Conservation (phyloP, 2,888 invertebrate species). For the Arrhopalites spinosus region DNA sequence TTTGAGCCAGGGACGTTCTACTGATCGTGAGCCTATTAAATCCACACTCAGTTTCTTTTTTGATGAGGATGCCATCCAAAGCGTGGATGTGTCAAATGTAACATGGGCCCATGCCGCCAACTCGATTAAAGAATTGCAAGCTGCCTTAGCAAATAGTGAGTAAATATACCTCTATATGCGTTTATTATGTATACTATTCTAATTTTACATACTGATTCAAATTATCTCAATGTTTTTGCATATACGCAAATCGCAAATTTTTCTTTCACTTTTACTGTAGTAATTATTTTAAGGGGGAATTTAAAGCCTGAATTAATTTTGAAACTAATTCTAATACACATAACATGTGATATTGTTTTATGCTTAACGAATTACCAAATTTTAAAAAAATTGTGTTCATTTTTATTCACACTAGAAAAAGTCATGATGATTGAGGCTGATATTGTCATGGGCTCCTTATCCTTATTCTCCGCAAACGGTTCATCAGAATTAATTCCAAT, state of each 20-base stretch:
- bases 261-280: neutral
- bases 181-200: constrained; percentile 3
- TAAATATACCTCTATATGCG: too few species aligned
- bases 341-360: too few species aligned
- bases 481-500: constrained; percentile 67
- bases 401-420: constrained; percentile 63
- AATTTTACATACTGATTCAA: neutral
- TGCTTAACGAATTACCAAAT: too few species aligned
- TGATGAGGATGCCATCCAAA: neutral
- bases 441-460: constrained; percentile 69
- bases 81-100: constrained; percentile 71
- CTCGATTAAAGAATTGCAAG: constrained; percentile 67
- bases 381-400: too few species aligned
- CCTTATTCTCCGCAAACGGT: too few species aligned
- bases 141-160: constrained; percentile 64
- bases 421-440: constrained; percentile 90
- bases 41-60: neutral
- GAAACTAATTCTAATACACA: too few species aligned
- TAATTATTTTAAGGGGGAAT: too few species aligned
- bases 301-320: too few species aligned
- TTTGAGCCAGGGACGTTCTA: neutral
- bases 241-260: neutral
- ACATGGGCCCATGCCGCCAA: constrained; percentile 89
- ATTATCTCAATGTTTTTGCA: neutral
- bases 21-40: too few species aligned